phyloP scores from a whole-genome alignment of 37 sponge, comb jelly and placozoan genomes.

The Mnemiopsis leidyi region DNA sequence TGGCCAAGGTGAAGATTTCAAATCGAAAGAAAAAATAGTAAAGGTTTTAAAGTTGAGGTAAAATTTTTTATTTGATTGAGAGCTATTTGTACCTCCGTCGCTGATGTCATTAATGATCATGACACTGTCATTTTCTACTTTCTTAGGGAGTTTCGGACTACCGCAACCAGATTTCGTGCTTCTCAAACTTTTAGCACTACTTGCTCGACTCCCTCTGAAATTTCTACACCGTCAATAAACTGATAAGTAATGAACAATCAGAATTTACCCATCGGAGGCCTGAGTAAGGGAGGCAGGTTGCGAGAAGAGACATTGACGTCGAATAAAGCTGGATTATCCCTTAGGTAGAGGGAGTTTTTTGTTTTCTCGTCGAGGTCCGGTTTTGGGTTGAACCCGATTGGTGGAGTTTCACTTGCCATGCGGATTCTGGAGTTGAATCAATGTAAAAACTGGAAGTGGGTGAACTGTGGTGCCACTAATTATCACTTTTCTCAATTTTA shows the following conservation, averaged over 20 bases:
- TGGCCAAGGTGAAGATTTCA: too few species aligned
- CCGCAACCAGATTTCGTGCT: neutral
- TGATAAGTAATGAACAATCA: neutral
- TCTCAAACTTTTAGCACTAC: neutral
- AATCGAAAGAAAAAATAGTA: too few species aligned
- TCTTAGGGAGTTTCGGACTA: neutral
- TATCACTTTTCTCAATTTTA: neutral
- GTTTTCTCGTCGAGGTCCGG: conserved; percentile 22
- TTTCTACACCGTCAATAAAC: neutral
- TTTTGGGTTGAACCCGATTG: conserved; percentile 27
- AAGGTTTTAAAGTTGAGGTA: too few species aligned
- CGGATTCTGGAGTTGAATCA: neutral
- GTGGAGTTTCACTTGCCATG: conserved; percentile 6
- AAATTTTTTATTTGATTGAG: too few species aligned
- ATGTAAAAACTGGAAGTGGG: too few species aligned
- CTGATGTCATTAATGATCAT: neutral
- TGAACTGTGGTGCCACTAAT: too few species aligned
- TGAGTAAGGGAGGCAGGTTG: conserved; percentile 23
- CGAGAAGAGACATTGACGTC: neutral
- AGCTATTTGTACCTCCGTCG: conserved; percentile 60
- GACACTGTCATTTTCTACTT: neutral
- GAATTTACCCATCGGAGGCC: conserved; percentile 26
- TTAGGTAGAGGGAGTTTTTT: conserved; percentile 41
- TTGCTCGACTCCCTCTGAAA: neutral
- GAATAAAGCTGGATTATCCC: conserved; percentile 22